Evolutionary conservation across 1,140 invertebrate genomes (phyloP).

Genomic region (Micrasema longulum): DNA sequence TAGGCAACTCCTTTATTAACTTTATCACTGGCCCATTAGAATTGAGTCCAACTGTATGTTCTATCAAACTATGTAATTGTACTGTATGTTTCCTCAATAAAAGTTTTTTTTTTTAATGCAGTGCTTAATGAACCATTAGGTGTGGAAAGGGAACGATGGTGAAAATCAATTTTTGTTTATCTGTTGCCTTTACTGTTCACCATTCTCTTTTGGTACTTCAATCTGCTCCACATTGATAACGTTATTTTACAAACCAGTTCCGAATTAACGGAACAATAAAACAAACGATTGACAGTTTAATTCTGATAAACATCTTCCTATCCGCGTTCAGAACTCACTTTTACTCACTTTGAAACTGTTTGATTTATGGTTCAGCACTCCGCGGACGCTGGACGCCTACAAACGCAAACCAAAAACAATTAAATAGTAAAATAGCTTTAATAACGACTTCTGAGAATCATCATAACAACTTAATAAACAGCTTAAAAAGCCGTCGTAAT

Average conservation of each 20-base stretch:
- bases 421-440: not conserved
- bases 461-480: slow-evolving; percentile 1
- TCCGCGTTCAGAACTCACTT: slow-evolving; percentile 32
- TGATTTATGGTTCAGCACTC: slow-evolving; percentile 39
- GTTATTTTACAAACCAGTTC: slow-evolving; percentile 3
- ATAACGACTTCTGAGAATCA: not conserved
- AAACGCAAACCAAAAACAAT: not conserved
- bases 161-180: no score
- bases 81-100: no score
- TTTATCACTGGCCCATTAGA: no score
- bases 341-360: slow-evolving; percentile 29
- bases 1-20: no score
- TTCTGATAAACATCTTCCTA: slow-evolving; percentile 49
- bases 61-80: no score
- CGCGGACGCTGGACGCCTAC: slow-evolving; percentile 1
- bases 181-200: no score
- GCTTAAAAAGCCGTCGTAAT: no score
- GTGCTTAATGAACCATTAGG: no score
- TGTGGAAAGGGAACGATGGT: no score
- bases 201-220: no score
- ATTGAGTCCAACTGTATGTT: no score
- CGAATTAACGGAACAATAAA: slow-evolving; percentile 43
- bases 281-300: slow-evolving; percentile 50
- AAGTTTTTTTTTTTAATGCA: no score
- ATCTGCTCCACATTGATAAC: not conserved